phyloP scores from a whole-genome alignment of 2,113 vertebrate species.

The Serilophus lunatus region DNA sequence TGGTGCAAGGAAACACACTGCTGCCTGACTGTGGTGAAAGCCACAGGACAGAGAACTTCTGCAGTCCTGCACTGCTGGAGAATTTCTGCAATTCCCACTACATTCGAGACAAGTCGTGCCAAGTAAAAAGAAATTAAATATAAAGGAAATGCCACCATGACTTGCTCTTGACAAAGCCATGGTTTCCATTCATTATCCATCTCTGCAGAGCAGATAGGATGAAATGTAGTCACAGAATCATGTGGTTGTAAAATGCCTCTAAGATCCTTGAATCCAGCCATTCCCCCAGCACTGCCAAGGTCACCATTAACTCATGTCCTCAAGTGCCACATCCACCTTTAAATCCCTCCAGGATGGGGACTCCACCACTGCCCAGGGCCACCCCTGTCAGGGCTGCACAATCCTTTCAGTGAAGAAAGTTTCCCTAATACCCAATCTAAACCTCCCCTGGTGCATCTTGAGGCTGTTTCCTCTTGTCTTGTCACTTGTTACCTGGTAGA shows the following conservation, averaged over 20 bases:
- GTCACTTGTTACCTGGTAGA: neutral
- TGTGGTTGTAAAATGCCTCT: neutral
- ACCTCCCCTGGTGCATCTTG: neutral
- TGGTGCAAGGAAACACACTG: neutral
- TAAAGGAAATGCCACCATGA: neutral
- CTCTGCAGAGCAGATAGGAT: neutral
- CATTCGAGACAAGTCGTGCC: fast-evolving
- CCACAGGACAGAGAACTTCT: neutral
- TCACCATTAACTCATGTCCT: neutral
- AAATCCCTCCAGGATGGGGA: neutral
- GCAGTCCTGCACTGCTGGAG: neutral
- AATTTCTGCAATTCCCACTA: neutral
- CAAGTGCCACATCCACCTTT: neutral
- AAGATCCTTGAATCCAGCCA: neutral
- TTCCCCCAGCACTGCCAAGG: neutral
- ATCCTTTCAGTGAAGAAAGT: neutral
- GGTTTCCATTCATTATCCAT: neutral
- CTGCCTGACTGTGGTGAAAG: neutral
- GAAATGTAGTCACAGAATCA: neutral
- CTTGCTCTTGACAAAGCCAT: neutral
- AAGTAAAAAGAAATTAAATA: neutral
- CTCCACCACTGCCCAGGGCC: neutral
- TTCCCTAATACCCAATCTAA: neutral
- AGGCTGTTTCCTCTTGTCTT: neutral
- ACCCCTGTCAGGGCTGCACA: neutral